Percentiles rank a stretch among this genome's conserved stretches.
Evolutionary conservation across 2,113 vertebrate genomes (phyloP).

Genomic region (Dinomys branickii): DNA sequence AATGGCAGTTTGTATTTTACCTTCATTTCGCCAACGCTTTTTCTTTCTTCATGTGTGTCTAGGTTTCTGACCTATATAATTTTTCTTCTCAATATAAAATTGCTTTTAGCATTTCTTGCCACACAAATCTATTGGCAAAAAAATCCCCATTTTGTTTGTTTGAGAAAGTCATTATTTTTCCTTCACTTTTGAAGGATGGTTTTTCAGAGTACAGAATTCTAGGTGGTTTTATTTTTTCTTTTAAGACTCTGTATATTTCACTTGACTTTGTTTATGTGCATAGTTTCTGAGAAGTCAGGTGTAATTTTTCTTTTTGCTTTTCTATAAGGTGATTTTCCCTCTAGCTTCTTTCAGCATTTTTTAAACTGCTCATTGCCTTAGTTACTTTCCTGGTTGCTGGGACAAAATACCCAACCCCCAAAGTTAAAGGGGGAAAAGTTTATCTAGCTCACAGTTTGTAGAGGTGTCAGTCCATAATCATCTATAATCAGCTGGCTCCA

Average conservation of each 20-base stretch:
- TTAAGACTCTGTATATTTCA: background rate
- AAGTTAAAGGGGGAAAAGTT: background rate
- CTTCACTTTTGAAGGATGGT: background rate
- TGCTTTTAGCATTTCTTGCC: background rate
- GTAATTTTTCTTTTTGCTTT: background rate
- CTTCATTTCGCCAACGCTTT: background rate
- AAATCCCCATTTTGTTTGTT: background rate
- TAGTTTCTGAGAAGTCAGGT: background rate
- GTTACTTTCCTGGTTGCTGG: background rate
- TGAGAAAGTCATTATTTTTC: background rate
- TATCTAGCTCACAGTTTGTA: background rate
- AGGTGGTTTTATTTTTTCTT: background rate
- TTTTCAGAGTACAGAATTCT: background rate
- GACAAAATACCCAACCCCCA: background rate
- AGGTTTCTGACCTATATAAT: background rate
- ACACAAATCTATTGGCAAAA: background rate
- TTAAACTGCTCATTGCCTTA: background rate
- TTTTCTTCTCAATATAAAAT: background rate
- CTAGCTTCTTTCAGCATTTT: background rate
- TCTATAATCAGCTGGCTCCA: background rate
- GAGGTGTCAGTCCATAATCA: background rate
- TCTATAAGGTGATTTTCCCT: background rate
- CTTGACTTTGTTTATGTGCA: background rate
- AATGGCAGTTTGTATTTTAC: background rate
- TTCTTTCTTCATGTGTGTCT: background rate